A percentile compares a stretch with the other conserved stretches of the same genome.
Evolutionary conservation across 2,888 invertebrate genomes (phyloP).

Genomic region (Rotaria macrura): DNA sequence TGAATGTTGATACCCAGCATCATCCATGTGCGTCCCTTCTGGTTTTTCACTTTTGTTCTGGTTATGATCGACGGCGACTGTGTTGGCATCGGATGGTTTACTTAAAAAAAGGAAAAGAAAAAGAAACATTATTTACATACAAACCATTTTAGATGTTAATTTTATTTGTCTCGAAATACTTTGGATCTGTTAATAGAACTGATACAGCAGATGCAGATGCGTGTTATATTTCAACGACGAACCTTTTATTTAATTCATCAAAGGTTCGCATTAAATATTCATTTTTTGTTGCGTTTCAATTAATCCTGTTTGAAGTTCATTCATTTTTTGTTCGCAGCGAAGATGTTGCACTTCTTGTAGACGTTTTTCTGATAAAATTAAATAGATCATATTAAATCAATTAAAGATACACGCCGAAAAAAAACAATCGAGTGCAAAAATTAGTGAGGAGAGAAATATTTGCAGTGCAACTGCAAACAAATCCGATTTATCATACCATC

Average conservation of each 20-base stretch:
- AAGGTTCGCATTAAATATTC: conserved; percentile 30
- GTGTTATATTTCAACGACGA: background rate
- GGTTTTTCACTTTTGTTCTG: background rate
- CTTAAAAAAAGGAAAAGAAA: no score
- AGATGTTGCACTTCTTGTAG: conserved; percentile 7
- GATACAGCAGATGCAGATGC: background rate
- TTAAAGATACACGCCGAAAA: no score
- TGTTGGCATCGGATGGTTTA: background rate
- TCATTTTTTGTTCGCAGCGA: conserved; percentile 24
- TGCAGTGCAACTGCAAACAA: no score
- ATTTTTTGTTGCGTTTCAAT: conserved; percentile 30
- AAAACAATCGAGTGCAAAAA: no score
- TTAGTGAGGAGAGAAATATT: no score
- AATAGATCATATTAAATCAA: background rate
- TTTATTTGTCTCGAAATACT: background rate
- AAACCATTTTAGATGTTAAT: no score
- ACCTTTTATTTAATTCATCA: conserved; percentile 6
- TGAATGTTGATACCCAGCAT: conserved; percentile 19
- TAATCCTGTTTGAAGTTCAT: conserved; percentile 20
- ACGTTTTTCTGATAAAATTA: conserved; percentile 13
- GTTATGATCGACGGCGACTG: background rate
- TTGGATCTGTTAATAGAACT: background rate
- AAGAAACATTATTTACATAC: no score
- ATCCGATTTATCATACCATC: no score
- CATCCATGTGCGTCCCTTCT: background rate